Evolutionary conservation across 2,888 invertebrate genomes (phyloP), one percentile per base, ranked within the genome.

Genomic region (Furcula furcula): DNA sequence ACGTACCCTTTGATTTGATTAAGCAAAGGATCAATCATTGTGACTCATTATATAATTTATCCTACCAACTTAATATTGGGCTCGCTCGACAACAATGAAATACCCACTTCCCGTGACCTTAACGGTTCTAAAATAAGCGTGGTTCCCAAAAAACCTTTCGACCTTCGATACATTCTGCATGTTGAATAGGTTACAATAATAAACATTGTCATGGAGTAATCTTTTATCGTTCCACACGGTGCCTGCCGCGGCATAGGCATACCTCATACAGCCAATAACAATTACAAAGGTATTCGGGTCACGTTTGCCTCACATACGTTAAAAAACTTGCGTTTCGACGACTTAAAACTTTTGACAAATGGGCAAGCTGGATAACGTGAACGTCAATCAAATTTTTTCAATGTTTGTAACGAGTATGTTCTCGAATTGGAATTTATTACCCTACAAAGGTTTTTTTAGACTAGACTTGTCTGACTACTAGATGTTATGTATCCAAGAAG

Each of bases 271-370:
- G 58, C 47, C 48, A 58, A 29, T 31, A 19, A 16, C 18, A 23
- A 58, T 53, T 56, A 57, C 28, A 6, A 23, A 39, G 40, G 55
- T 41, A 57, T 57, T 53, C 46, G 42, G 57, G 57, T 55, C 57
- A 53, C 39, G 50, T 52, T 57, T 50, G 43, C 55, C 13, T 45
- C 46, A 57, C 19, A 32, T 27, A 31, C 31, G 23, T 37, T 39
- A 47, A 49, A 18, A 56, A 48, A 51, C 31, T 34, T 29, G 32
- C 28, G 32, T 46, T 55, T 46, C 32, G 41, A 46, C 40, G 36
- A 46, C 35, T 55, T 41, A 38, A 49, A 52, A 52, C 6, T 31
- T 44, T 46, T 47, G 53, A 50, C 50, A 56, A 33, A 42, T 34
- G 34, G 35, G n/a, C 7, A 34, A 18, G 26, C 39, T 49, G 43